Percentiles rank a stretch among this genome's conserved stretches.
Conservation (phyloP, 1,140 invertebrate genomes). For the Pygmarrhopalites habei region DNA sequence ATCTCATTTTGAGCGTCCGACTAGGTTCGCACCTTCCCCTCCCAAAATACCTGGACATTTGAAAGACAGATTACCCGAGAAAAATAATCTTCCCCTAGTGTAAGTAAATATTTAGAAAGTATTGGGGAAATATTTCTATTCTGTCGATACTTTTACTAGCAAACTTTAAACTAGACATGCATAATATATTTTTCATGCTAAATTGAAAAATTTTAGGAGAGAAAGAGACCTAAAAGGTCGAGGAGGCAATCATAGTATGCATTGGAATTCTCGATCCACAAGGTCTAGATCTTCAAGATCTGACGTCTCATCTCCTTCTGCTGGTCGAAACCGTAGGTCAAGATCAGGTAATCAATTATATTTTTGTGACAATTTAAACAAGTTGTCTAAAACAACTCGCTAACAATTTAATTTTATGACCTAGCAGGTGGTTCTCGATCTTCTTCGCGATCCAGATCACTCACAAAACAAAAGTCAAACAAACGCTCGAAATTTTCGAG, state of each 20-base stretch:
- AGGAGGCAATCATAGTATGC: not conserved
- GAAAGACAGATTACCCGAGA: slow-evolving; percentile 18
- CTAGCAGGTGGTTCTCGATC: slow-evolving; percentile 6
- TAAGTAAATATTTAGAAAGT: slow-evolving; percentile 7
- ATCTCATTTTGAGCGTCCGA: slow-evolving; percentile 6
- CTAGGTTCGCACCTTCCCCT: slow-evolving; percentile 26
- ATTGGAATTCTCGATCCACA: slow-evolving; percentile 9
- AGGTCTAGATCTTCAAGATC: slow-evolving; percentile 44
- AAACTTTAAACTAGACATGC: not conserved
- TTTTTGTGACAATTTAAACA: too few relatives aligned
- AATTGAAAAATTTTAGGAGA: slow-evolving; percentile 1
- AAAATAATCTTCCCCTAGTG: slow-evolving; percentile 13
- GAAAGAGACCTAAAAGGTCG: slow-evolving; percentile 8
- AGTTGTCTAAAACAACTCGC: too few relatives aligned
- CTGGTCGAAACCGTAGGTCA: slow-evolving; percentile 21
- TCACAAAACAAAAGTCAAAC: slow-evolving; percentile 12
- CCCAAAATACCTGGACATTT: slow-evolving; percentile 2
- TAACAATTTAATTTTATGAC: too few relatives aligned
- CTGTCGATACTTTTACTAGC: too few relatives aligned
- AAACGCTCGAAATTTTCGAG: slow-evolving; percentile 26
- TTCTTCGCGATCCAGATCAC: slow-evolving; percentile 12
- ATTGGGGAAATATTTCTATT: not conserved
- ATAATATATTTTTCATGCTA: not conserved
- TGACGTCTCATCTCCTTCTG: slow-evolving; percentile 45
- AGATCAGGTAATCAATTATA: not conserved